These are phyloP conservation scores for Microplitis mediator DNA, from an alignment of 1,140 invertebrate genomes.

Conservation along the genomic window DNA sequence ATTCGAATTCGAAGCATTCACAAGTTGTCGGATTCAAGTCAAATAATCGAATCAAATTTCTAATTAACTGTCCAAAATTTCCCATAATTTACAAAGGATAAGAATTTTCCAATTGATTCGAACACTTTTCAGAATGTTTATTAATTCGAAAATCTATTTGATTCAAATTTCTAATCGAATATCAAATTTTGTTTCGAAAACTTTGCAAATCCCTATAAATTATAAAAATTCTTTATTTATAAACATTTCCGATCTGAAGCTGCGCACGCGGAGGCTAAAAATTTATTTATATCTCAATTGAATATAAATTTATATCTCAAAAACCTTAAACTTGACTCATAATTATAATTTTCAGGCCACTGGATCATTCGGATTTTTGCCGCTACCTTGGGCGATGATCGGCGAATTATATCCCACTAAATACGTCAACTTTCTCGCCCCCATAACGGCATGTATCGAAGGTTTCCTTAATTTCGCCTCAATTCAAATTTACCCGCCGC, in stretches of 20 bases:
- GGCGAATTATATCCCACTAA: slow-evolving; percentile 37
- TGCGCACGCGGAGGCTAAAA: slow-evolving; percentile 32
- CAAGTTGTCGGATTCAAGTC: too few relatives aligned
- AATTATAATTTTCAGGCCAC: slow-evolving; percentile 22
- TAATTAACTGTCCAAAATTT: too few relatives aligned
- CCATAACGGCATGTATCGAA: slow-evolving; percentile 29
- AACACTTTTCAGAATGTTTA: too few relatives aligned
- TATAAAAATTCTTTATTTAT: too few relatives aligned
- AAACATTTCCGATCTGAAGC: slow-evolving; percentile 22
- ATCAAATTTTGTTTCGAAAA: too few relatives aligned
- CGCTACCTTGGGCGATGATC: slow-evolving; percentile 34
- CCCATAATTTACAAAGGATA: too few relatives aligned
- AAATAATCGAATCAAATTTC: too few relatives aligned
- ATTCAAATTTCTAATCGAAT: too few relatives aligned
- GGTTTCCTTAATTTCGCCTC: slow-evolving; percentile 25
- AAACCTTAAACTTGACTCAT: background rate
- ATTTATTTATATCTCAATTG: background rate
- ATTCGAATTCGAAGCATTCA: too few relatives aligned
- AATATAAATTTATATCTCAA: background rate
- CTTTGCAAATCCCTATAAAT: too few relatives aligned
- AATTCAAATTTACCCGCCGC: slow-evolving; percentile 35
- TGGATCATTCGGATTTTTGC: slow-evolving; percentile 32
- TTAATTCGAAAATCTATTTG: too few relatives aligned
- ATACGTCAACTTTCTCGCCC: slow-evolving; percentile 31
- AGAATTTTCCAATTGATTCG: too few relatives aligned